Evolutionary conservation across 1,140 invertebrate genomes (phyloP).

Genomic region (Drosophila kanapiae): DNA sequence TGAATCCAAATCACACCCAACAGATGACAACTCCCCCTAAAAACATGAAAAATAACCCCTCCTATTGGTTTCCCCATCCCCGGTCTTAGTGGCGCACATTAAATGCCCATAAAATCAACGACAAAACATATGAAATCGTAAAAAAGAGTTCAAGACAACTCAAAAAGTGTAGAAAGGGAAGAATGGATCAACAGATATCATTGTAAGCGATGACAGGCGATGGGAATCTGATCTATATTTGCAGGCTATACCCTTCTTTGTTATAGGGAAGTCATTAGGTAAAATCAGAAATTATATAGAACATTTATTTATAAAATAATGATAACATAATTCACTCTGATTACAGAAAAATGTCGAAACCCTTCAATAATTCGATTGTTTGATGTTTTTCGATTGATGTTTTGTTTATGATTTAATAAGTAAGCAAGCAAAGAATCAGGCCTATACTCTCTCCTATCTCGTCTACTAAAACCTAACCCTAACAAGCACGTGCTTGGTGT

Average conservation of each 20-base stretch:
- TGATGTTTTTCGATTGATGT: not conserved
- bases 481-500: too few relatives aligned
- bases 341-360: not conserved
- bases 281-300: not conserved
- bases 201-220: constrained; percentile 27
- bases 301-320: too few relatives aligned
- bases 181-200: constrained; percentile 21
- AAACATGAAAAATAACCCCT: not conserved
- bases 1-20: constrained; percentile 18
- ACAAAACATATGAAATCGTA: constrained; percentile 51
- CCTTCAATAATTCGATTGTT: not conserved
- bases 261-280: not conserved
- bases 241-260: not conserved
- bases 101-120: constrained; percentile 66
- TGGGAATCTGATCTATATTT: constrained; percentile 12
- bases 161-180: constrained; percentile 12
- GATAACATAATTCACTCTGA: not conserved
- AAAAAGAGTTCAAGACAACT: constrained; percentile 31
- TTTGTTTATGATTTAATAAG: too few relatives aligned
- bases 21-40: constrained; percentile 24
- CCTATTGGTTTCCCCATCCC: not conserved
- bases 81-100: constrained; percentile 41
- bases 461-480: too few relatives aligned
- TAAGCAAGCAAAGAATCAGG: too few relatives aligned
- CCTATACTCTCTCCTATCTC: too few relatives aligned